Percentiles rank a stretch among this genome's conserved stretches.
Conservation (phyloP, 2,113 vertebrate species). For the Corythornis vintsioides region DNA sequence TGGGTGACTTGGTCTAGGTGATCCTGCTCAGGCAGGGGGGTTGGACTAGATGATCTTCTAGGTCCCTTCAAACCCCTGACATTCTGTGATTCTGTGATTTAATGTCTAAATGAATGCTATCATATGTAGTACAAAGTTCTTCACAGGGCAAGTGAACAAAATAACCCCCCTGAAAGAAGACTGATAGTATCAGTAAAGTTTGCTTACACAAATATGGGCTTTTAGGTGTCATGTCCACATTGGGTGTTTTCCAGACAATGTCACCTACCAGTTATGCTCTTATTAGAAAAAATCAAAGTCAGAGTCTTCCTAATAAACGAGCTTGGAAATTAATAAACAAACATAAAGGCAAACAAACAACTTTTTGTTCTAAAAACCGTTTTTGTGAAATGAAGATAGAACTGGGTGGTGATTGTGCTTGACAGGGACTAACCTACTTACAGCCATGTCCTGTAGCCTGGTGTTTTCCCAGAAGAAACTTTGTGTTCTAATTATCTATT, state of each 20-base stretch:
- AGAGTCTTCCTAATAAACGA: background rate
- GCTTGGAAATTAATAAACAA: background rate
- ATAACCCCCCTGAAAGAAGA: background rate
- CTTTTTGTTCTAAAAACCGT: background rate
- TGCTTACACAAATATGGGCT: background rate
- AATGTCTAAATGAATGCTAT: background rate
- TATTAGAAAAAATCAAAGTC: background rate
- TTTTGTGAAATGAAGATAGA: background rate
- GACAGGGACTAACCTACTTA: slow-evolving; percentile 7
- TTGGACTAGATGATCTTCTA: no score
- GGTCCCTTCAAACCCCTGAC: no score
- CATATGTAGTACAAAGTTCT: background rate
- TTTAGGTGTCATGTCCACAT: background rate
- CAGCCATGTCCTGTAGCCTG: background rate
- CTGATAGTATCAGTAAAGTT: background rate
- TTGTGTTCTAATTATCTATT: background rate
- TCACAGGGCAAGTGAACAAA: background rate
- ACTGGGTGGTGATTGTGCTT: background rate
- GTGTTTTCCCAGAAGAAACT: background rate
- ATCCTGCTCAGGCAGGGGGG: no score
- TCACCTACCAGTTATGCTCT: background rate
- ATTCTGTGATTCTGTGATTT: background rate
- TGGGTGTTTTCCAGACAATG: background rate
- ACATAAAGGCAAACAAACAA: background rate
- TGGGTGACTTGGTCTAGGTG: no score